Percentiles rank a stretch among this genome's conserved stretches.
These are phyloP conservation scores for Ctenopoma kingsleyae DNA, from an alignment of 2,797 vertebrate genomes.

Conservation along the genomic window DNA sequence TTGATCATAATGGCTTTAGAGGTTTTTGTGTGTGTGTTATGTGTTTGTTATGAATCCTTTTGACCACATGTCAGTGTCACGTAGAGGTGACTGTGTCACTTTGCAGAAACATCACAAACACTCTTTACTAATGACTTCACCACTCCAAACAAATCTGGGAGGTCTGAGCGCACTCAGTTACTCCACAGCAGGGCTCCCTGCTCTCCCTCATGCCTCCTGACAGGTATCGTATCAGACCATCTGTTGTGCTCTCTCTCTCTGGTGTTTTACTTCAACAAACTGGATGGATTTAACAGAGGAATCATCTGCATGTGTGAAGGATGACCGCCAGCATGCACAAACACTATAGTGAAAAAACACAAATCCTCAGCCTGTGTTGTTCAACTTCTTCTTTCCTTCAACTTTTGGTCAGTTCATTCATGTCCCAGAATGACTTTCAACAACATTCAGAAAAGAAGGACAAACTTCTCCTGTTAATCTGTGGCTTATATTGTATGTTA, in stretches of 20 bases:
- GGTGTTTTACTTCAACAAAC: conserved; percentile 39
- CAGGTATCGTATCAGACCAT: conserved; percentile 70
- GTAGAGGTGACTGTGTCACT: conserved; percentile 46
- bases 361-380: neutral
- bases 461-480: neutral
- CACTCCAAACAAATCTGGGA: conserved; percentile 67
- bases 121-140: conserved; percentile 63
- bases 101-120: conserved; percentile 57
- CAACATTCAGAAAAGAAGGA: neutral
- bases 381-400: neutral
- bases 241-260: conserved; percentile 58
- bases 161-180: conserved; percentile 48
- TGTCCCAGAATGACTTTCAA: conserved; percentile 6
- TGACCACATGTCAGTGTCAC: conserved; percentile 52
- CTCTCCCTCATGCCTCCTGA: conserved; percentile 69
- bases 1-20: neutral
- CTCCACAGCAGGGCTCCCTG: conserved; percentile 47
- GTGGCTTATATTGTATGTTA: neutral
- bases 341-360: conserved; percentile 39
- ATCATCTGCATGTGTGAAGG: conserved; percentile 39
- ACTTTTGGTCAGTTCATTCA: neutral
- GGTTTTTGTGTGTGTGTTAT: conserved; percentile 8
- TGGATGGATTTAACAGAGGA: conserved; percentile 33
- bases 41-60: conserved; percentile 27
- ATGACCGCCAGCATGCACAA: conserved; percentile 49